Percentiles rank a stretch among this genome's conserved stretches.
Evolutionary conservation across 1,140 invertebrate genomes (phyloP).

Genomic region (Ceratosolen solmsi): DNA sequence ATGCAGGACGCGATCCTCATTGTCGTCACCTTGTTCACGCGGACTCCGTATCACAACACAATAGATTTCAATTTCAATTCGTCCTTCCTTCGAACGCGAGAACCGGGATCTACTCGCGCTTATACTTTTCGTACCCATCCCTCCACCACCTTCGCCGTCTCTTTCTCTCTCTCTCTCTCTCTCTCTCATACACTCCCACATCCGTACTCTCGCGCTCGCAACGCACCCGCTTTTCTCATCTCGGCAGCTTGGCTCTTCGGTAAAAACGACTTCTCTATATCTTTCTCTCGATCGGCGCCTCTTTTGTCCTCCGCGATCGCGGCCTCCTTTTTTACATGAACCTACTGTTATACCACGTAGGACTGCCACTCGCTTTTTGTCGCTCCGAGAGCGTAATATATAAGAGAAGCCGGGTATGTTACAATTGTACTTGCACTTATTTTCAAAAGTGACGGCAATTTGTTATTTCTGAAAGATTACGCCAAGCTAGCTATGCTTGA

Average conservation of each 20-base stretch:
- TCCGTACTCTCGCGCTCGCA: background rate
- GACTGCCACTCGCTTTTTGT: background rate
- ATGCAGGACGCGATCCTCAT: background rate
- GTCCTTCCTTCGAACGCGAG: background rate
- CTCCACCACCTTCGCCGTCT: background rate
- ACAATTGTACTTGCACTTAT: background rate
- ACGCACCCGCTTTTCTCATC: background rate
- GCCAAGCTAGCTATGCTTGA: too few species aligned
- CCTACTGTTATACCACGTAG: background rate
- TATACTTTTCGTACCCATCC: background rate
- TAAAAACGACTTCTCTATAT: constrained; percentile 26
- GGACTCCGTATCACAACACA: constrained; percentile 17
- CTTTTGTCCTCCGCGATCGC: background rate
- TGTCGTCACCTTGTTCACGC: constrained; percentile 1
- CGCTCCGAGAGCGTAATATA: background rate
- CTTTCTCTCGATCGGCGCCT: constrained; percentile 4
- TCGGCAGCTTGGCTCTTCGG: background rate
- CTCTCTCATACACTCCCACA: background rate
- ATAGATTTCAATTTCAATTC: constrained; percentile 47
- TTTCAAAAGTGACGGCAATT: background rate
- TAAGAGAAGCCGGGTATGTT: background rate
- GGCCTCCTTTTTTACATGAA: background rate
- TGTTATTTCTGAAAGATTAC: too few species aligned
- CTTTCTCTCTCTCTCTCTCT: background rate
- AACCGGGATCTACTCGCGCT: background rate